phyloP scores from a whole-genome alignment of 1,140 invertebrate species.

The Orchesella cincta region DNA sequence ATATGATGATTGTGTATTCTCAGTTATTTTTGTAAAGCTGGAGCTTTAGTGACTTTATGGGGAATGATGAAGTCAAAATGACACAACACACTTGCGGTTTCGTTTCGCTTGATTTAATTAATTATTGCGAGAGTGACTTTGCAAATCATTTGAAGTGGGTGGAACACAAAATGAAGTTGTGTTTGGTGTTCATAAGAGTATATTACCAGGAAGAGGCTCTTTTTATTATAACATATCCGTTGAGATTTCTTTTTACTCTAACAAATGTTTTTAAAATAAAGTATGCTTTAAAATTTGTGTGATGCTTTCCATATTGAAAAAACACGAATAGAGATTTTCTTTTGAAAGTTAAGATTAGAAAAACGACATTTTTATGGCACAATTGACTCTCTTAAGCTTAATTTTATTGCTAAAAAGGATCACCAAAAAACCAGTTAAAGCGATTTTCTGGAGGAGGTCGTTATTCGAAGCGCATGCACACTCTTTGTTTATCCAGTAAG shows the following conservation, averaged over 20 bases:
- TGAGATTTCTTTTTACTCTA: not conserved
- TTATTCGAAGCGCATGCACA: no score
- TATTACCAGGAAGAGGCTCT: no score
- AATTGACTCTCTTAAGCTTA: not conserved
- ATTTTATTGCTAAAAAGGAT: not conserved
- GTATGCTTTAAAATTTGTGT: not conserved
- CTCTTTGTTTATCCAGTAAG: no score
- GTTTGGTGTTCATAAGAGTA: no score
- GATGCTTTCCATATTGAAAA: not conserved
- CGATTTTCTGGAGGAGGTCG: no score
- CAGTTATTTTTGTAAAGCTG: not conserved
- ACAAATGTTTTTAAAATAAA: not conserved
- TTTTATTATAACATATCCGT: no score
- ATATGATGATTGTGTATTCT: not conserved
- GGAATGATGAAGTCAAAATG: not conserved
- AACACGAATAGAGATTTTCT: no score
- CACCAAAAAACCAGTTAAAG: not conserved
- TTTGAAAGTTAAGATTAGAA: no score
- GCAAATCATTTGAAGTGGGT: not conserved
- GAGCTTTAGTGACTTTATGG: not conserved
- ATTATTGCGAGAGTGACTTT: conserved; percentile 5
- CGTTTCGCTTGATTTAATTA: conserved; percentile 10
- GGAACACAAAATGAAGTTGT: not conserved
- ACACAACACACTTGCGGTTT: conserved; percentile 4
- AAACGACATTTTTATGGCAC: not conserved